Percentiles rank a stretch among this genome's conserved stretches.
phyloP scores from a whole-genome alignment of 2,888 invertebrate species.

The Autographa gamma region DNA sequence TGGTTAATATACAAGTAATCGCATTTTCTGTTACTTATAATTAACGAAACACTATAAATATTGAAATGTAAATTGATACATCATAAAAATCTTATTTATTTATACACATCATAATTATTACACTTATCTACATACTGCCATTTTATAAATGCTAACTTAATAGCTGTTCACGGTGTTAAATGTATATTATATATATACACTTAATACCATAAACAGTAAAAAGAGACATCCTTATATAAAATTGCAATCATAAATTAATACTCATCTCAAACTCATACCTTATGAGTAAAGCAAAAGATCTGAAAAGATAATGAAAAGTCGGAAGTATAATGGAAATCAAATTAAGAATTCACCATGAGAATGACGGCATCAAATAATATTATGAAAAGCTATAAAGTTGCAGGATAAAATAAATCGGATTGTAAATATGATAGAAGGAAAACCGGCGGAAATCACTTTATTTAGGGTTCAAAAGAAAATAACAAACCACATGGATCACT shows the following conservation, averaged over 20 bases:
- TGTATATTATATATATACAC: no score
- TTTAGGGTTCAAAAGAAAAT: constrained; percentile 39
- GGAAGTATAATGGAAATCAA: constrained; percentile 26
- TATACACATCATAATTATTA: no score
- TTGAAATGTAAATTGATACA: no score
- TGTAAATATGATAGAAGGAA: constrained; percentile 52
- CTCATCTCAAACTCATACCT: background rate
- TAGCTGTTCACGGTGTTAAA: no score
- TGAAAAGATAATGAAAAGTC: constrained; percentile 3
- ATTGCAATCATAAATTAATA: background rate
- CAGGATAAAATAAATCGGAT: constrained; percentile 34
- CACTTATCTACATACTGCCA: no score
- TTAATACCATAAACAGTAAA: no score
- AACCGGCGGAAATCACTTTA: constrained; percentile 35
- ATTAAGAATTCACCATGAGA: constrained; percentile 26
- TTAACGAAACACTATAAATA: no score
- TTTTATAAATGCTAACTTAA: no score
- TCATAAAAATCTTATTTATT: no score
- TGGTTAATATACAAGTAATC: no score
- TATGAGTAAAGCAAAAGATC: background rate
- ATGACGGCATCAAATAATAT: constrained; percentile 48
- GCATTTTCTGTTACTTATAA: no score
- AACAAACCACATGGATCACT: constrained; percentile 47
- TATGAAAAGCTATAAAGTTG: constrained; percentile 55
- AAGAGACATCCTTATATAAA: background rate